A percentile compares a stretch with the other conserved stretches of the same genome.
Evolutionary conservation across 1,140 invertebrate genomes (phyloP).

Genomic region (Drosophila triauraria): DNA sequence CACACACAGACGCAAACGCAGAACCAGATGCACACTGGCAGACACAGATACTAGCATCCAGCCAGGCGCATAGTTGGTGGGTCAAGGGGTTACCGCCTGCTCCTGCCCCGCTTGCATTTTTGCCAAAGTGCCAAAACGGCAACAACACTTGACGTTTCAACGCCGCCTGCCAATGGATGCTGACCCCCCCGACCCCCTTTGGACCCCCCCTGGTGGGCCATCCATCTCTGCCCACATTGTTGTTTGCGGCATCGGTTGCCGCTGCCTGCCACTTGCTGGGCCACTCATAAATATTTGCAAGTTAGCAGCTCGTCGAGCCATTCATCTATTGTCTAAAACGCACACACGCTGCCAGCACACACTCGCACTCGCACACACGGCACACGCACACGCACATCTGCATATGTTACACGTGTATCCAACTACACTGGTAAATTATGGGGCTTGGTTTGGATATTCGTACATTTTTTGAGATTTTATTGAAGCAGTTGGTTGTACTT

Average conservation of each 20-base stretch:
- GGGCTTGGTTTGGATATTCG: too few species aligned
- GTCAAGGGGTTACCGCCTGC: slow-evolving; percentile 48
- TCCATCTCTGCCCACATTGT: slow-evolving; percentile 55
- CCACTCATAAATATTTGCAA: slow-evolving; percentile 83
- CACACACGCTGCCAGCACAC: slow-evolving; percentile 44
- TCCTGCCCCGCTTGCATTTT: slow-evolving; percentile 73
- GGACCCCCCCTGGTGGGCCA: slow-evolving; percentile 5
- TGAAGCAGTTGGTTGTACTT: too few species aligned
- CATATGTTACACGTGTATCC: slow-evolving; percentile 37
- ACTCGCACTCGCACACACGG: slow-evolving; percentile 9
- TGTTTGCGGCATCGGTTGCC: slow-evolving; percentile 52
- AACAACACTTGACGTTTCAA: slow-evolving; percentile 72
- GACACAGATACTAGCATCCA: slow-evolving; percentile 9
- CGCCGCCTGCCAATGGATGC: slow-evolving; percentile 65
- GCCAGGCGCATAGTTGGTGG: slow-evolving; percentile 11
- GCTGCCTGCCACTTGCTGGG: slow-evolving; percentile 73
- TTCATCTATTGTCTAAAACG: slow-evolving; percentile 76
- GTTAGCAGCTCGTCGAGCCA: slow-evolving; percentile 83
- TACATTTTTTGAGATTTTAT: neutral
- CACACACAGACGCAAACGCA: slow-evolving; percentile 6
- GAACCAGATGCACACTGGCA: slow-evolving; percentile 3
- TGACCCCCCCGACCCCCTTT: neutral
- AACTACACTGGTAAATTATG: slow-evolving; percentile 10
- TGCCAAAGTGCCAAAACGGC: slow-evolving; percentile 82
- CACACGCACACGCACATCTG: slow-evolving; percentile 16